These are phyloP conservation scores for Cherax destructor DNA, from an alignment of 1,140 invertebrate species.

Conservation along the genomic window DNA sequence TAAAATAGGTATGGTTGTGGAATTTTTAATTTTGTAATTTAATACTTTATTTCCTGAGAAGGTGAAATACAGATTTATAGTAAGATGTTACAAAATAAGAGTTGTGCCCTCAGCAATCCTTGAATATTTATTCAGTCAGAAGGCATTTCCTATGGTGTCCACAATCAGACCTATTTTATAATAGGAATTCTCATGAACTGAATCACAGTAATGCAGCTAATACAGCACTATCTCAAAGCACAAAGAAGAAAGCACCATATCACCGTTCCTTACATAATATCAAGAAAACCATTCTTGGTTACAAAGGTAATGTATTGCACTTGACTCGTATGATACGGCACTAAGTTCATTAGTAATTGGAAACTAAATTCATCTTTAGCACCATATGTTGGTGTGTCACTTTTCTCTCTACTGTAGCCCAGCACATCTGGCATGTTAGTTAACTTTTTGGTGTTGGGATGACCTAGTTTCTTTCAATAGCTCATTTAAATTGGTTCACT, in stretches of 20 bases:
- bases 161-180: neutral
- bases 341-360: constrained; percentile 34
- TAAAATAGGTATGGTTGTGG: constrained; percentile 37
- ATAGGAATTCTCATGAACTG: neutral
- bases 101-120: neutral
- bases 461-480: constrained; percentile 7
- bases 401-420: constrained; percentile 21
- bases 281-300: constrained; percentile 37
- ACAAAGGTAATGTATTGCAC: constrained; percentile 63
- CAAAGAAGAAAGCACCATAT: constrained; percentile 62
- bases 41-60: neutral
- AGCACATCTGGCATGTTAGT: constrained; percentile 11
- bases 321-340: constrained; percentile 38
- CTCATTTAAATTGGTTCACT: constrained; percentile 38
- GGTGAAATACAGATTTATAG: neutral
- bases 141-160: neutral
- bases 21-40: neutral
- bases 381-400: constrained; percentile 28
- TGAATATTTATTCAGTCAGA: neutral
- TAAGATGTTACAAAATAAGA: neutral
- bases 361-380: constrained; percentile 37
- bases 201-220: constrained; percentile 27
- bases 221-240: constrained; percentile 63
- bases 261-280: constrained; percentile 39
- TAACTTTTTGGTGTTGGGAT: constrained; percentile 10